Percentiles rank a stretch among this genome's conserved stretches.
These are phyloP conservation scores for Malaclemys terrapin DNA, from an alignment of 2,113 vertebrate genomes.

Conservation along the genomic window DNA sequence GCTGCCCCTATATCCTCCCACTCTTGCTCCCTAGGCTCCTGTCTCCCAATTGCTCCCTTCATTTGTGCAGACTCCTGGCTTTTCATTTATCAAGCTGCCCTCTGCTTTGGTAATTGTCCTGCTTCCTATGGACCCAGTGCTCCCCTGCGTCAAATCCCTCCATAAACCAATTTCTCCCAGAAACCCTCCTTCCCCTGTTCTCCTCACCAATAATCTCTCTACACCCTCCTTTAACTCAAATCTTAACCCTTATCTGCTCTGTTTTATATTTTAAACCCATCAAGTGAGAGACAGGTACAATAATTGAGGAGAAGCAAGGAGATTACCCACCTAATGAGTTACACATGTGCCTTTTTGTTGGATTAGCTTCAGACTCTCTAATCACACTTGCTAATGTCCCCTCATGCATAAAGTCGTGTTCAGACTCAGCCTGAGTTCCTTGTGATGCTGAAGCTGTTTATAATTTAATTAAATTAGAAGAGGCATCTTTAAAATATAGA, in stretches of 20 bases:
- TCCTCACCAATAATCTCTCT: not conserved
- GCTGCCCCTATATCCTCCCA: rapidly evolving
- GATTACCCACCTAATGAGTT: not conserved
- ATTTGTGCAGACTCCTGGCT: not conserved
- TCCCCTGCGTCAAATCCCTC: not conserved
- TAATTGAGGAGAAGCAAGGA: not conserved
- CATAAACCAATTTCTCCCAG: not conserved
- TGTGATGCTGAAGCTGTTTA: not conserved
- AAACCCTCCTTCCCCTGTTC: not conserved
- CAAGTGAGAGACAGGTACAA: not conserved
- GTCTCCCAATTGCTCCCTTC: not conserved
- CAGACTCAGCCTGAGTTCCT: no score
- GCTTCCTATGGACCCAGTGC: not conserved
- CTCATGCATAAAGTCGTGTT: not conserved
- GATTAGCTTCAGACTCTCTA: not conserved
- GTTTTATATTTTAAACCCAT: not conserved
- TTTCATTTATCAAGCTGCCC: not conserved
- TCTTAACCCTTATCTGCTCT: not conserved
- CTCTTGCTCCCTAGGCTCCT: not conserved
- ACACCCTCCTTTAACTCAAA: not conserved
- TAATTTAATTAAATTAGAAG: not conserved
- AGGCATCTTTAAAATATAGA: rapidly evolving
- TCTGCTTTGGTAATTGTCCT: not conserved
- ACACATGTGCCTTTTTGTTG: not conserved
- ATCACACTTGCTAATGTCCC: not conserved